Conservation (phyloP, 2,797 vertebrate genomes). For the Neostethus bicornis region DNA sequence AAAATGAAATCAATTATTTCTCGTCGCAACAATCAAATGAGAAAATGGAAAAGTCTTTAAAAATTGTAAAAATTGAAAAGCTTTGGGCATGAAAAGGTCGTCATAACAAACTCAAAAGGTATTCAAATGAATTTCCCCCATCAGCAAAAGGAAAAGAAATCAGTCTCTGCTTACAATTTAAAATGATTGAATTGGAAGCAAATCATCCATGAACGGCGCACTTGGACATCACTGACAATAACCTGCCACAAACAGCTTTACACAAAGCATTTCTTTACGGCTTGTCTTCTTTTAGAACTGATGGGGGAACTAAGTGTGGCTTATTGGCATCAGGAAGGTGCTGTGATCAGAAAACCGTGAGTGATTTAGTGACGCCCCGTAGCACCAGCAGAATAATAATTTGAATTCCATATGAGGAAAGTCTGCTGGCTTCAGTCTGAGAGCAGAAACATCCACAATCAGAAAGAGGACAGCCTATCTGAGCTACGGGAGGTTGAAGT, state of each 20-base stretch:
- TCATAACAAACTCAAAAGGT: constrained; percentile 33
- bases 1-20: constrained; percentile 50
- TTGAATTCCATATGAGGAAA: constrained; percentile 31
- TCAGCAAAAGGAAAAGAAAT: constrained; percentile 50
- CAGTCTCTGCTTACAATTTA: constrained; percentile 45
- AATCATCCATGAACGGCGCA: constrained; percentile 34
- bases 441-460: constrained; percentile 31
- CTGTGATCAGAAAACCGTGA: constrained; percentile 45
- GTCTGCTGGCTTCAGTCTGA: constrained; percentile 10
- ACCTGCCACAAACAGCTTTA: constrained; percentile 29
- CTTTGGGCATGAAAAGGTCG: constrained; percentile 44
- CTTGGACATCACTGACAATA: constrained; percentile 28
- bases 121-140: constrained; percentile 37
- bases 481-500: constrained; percentile 39
- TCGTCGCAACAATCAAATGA: constrained; percentile 52
- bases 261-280: constrained; percentile 35
- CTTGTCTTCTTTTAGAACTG: constrained; percentile 48
- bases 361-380: constrained; percentile 51
- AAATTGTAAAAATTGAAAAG: constrained; percentile 44
- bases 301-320: constrained; percentile 52
- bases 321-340: constrained; percentile 45
- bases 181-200: constrained; percentile 50
- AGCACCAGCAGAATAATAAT: constrained; percentile 46
- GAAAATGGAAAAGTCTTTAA: constrained; percentile 51
- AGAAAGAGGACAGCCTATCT: constrained; percentile 34